Base-by-base conservation (phyloP, 2,113 vertebrate genomes). In the Pterocles orientalis region DNA sequence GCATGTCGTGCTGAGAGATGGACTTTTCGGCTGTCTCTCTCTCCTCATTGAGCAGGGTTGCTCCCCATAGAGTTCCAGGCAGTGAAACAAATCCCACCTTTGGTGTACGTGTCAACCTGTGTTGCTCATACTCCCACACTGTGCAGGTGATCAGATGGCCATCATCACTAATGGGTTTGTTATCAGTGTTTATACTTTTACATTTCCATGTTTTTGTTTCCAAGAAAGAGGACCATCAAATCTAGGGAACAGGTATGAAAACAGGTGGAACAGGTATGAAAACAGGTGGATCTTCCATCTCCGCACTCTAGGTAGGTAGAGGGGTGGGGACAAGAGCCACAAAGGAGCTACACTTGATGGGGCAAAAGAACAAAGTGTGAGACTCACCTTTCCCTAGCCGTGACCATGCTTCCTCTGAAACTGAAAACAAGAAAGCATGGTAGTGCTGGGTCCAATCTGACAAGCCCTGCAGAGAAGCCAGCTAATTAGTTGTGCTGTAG, bases 301-400 rank as follows among this genome's bases (percentile, higher is more conserved):
- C n/a, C 18, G 17, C 0, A 0, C 48, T 72, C 58, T n/a, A 54
- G n/a, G 8, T 66, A 19, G 16, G 24, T 25, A 58, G 14, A 60
- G 18, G 18, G 7, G 6, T 41, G 39, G 45, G 19, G 21, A 48
- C 11, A 23, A 9, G 54, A 91, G 48, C 20, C 2, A 3, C 58
- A 78, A 61, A 68, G 17, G 26, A 82, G 23, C 31, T 66, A 10
- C 7, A 24, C 9, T 12, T 65, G 25, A 36, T 25, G 36, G 65
- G 48, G 29, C 17, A n/a, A 62, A 82, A 72, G 48, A 28, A 41
- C 11, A 51, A 62, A 12, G 18, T 34, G 41, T 33, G 50, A 41
- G 12, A 18, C 19, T 70, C 56, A 29, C 20, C 53, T 50, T 39
- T 77, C n/a, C 45, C 70, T n/a, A 18, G 15, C 41, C 33, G 33